These are phyloP conservation scores for Podilymbus podiceps DNA, from an alignment of 2,113 vertebrate genomes.

Conservation along the genomic window DNA sequence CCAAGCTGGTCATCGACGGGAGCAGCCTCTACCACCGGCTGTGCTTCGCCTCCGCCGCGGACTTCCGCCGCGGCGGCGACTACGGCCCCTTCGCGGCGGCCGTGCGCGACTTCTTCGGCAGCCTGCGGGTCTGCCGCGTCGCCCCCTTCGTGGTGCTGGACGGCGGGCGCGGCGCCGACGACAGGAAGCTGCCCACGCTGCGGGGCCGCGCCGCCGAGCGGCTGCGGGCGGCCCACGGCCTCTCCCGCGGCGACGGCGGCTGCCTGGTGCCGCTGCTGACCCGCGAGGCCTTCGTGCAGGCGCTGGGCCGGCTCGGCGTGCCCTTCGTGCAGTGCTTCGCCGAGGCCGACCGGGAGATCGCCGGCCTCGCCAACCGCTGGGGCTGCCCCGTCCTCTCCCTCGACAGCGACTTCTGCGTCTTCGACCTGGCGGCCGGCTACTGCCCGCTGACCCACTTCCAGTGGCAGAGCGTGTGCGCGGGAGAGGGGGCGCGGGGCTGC, in stretches of 20 bases:
- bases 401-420: constrained; percentile 95
- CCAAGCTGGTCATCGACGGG: constrained; percentile 86
- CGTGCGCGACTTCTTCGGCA: constrained; percentile 79
- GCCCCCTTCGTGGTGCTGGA: constrained; percentile 88
- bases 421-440: constrained; percentile 87
- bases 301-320: constrained; percentile 76
- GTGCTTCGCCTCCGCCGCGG: constrained; percentile 79
- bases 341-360: constrained; percentile 92
- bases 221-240: constrained; percentile 78
- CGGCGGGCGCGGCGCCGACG: constrained; percentile 84
- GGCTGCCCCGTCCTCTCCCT: constrained; percentile 87
- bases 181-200: constrained; percentile 87
- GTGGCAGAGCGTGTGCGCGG: constrained; percentile 75
- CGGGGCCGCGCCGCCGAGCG: constrained; percentile 79
- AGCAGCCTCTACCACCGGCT: constrained; percentile 86
- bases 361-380: constrained; percentile 88
- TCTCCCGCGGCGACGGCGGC: constrained; percentile 72
- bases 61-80: constrained; percentile 86
- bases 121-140: constrained; percentile 79
- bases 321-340: constrained; percentile 85
- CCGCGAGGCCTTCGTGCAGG: constrained; percentile 84
- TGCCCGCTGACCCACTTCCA: constrained; percentile 84
- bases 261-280: constrained; percentile 83
- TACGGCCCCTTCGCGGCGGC: constrained; percentile 80
- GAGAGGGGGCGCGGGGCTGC: constrained; percentile 41